These are phyloP conservation scores for Aegithalos caudatus DNA, from an alignment of 2,113 vertebrate genomes.

Conservation along the genomic window DNA sequence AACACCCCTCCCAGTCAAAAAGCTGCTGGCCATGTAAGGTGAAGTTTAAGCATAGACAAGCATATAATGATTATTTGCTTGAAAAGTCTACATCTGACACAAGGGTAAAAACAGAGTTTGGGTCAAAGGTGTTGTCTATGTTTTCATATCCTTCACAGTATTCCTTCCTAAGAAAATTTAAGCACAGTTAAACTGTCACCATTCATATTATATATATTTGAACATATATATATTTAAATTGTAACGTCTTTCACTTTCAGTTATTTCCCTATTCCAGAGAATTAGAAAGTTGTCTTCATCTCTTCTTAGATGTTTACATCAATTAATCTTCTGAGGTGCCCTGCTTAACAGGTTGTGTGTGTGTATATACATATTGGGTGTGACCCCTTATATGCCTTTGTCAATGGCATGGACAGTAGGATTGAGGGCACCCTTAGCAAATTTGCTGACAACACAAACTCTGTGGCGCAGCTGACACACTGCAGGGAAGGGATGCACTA, in stretches of 20 bases:
- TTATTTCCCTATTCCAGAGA: neutral
- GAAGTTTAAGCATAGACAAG: neutral
- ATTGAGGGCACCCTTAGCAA: neutral
- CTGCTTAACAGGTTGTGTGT: neutral
- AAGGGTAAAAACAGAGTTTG: neutral
- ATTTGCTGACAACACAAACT: neutral
- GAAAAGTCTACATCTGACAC: neutral
- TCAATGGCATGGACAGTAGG: neutral
- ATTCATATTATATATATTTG: neutral
- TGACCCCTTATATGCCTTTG: neutral
- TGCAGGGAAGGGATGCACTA: neutral
- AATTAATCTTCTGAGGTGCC: neutral
- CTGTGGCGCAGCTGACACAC: neutral
- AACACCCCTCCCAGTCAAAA: neutral
- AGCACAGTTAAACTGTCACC: neutral
- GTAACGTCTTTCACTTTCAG: neutral
- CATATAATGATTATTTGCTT: neutral
- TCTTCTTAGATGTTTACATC: neutral
- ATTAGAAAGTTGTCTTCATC: neutral
- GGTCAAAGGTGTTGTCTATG: neutral
- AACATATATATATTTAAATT: neutral
- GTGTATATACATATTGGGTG: too few species aligned
- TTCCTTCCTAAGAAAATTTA: neutral
- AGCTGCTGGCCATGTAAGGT: neutral
- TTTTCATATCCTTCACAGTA: neutral